phyloP scores from a whole-genome alignment of 2,888 invertebrate genomes.

The Dicyrtoma fusca region DNA sequence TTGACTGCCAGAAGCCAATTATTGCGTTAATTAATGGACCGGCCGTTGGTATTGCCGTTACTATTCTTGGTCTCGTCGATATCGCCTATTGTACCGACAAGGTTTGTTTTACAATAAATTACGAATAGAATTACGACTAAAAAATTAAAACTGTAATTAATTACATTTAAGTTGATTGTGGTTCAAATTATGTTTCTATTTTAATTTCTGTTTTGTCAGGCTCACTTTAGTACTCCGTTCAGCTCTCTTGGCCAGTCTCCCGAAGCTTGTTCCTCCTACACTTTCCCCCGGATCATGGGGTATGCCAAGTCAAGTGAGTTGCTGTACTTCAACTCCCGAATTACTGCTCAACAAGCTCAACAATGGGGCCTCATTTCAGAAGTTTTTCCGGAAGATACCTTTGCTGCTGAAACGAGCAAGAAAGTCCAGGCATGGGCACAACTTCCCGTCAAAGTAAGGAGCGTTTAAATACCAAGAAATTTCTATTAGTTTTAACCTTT shows the following conservation, averaged over 20 bases:
- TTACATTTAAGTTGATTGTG: no score
- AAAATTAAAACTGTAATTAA: no score
- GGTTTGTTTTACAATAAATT: neutral
- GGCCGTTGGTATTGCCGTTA: conserved; percentile 87
- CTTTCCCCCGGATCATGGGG: conserved; percentile 84
- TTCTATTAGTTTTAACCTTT: no score
- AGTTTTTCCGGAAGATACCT: conserved; percentile 70
- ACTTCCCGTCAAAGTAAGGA: conserved; percentile 58
- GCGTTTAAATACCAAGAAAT: neutral
- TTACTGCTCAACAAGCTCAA: conserved; percentile 78
- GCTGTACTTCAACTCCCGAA: conserved; percentile 71
- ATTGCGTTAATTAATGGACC: conserved; percentile 91
- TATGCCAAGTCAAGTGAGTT: conserved; percentile 70
- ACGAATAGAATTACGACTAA: neutral
- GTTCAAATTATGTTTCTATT: conserved; percentile 4
- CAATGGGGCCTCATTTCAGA: conserved; percentile 77
- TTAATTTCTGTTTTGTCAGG: conserved; percentile 62
- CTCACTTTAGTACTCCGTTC: conserved; percentile 88
- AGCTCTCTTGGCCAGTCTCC: conserved; percentile 79
- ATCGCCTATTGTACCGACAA: conserved; percentile 80
- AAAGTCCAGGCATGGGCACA: conserved; percentile 59
- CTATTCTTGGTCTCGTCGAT: conserved; percentile 83
- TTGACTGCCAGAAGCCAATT: conserved; percentile 84
- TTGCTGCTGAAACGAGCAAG: conserved; percentile 66
- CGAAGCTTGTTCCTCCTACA: conserved; percentile 86